Base-by-base conservation (phyloP, 2,797 vertebrate species). In the Furcifer pardalis region DNA sequence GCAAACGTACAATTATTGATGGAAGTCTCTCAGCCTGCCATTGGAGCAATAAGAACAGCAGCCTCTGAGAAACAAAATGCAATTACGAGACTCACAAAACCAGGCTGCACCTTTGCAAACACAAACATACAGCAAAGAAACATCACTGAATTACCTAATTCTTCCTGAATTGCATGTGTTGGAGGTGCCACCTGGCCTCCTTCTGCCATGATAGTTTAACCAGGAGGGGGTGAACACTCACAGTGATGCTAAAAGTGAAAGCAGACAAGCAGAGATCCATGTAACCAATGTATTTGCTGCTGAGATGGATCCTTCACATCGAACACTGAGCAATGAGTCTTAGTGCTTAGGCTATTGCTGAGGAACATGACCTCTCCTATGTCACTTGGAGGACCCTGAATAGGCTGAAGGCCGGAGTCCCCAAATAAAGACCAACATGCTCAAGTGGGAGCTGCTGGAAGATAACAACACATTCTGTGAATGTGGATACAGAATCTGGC, bases 1-100 rank as follows among this genome's bases (percentile, higher is more conserved):
- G 27, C 84, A 91, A 95, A 93, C 87, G 86, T 84, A 89, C 79
- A 75, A 92, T 90, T 88, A 96, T 90, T 81, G 95, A 94, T 88
- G n/a, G 87, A 84, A 79, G 66, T 63, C 1, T 7, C 21, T 1
- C 71, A 88, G 90, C 19, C 88, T 87, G 76, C 92, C 0, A 81
- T 79, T 77, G 79, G 88, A n/a, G 40, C 10, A 90, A 90, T 91
- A 94, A 93, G 92, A 91, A 86, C 68, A 88, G 92, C 83, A 86
- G 90, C 83, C 2, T 1, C 8, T 0, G 35, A 78, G 87, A 93
- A 94, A 32, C 78, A 87, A 89, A 92, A 89, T 10, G 86, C 82
- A 94, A 88, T 93, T 80, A 92, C 88, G 62, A 77, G 78, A 74
- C 77, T 68, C 87, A 77, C 1, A 69, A 27, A 84, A 52, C 49